Evolutionary conservation across 2,888 invertebrate species (phyloP), one percentile per base, ranked within the genome.

Genomic region (Acronicta alni): DNA sequence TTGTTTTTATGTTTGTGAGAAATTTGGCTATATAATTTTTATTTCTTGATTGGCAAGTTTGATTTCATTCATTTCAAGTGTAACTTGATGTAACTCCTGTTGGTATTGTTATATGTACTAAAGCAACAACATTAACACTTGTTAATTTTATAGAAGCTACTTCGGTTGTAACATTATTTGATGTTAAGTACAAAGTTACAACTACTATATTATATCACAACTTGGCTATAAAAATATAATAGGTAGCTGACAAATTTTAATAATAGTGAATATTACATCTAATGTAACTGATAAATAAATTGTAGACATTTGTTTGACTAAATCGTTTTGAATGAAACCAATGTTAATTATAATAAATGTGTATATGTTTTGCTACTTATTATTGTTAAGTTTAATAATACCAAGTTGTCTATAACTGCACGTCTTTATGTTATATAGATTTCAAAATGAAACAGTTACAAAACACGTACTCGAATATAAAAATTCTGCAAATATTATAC

Each of bases 1-100:
- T 70, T 73, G 44, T 39, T 47, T 74, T 77, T 76, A 64, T 63
- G 47, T 44, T 77, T 83, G 82, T 89, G 87, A 81, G 86, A 88
- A 85, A 57, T 81, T 79, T 80, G 46, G 82, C 79, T 62, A 78
- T 86, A 80, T 83, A 62, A 67, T 57, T 78, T 68, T 77, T 65
- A 66, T 60, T 70, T 61, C 68, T 79, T 76, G 77, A 68, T 62
- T 39, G 57, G 60, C 80, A 38, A 60, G 83, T 83, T 81, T 66
- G 37, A 65, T 69, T 75, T 61, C 17, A 53, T 55, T 55, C 45
- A 26, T 51, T 56, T 14, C 38, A 35, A 35, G 48, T 41, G 15
- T 38, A 38, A 72, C 60, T 59, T 45, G 51, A 44, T 39, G 15
- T 45, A 35, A 59, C 52, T 55, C 48, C 47, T 42, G 41, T 15